Conservation (phyloP, 1,140 invertebrate species). For the Plodia interpunctella region DNA sequence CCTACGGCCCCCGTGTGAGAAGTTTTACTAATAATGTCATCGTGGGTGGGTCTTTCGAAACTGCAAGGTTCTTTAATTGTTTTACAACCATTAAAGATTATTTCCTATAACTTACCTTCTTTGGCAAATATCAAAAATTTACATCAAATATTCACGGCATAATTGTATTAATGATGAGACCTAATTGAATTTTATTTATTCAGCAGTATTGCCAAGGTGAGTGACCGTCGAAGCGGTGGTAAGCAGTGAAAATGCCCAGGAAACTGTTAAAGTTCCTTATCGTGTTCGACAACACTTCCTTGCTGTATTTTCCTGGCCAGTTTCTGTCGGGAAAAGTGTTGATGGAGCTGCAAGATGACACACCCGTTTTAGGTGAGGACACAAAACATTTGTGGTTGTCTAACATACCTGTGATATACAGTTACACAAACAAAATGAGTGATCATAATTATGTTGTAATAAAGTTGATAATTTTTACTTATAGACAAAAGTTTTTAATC, state of each 20-base stretch:
- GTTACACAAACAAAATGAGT: no score
- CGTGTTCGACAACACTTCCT: constrained; percentile 94
- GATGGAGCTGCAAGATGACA: constrained; percentile 95
- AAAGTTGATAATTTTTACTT: no score
- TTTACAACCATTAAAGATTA: background rate
- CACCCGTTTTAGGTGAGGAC: constrained; percentile 85
- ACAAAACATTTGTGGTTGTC: no score
- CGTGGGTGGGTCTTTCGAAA: constrained; percentile 45
- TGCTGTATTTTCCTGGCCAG: constrained; percentile 94
- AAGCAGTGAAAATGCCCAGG: constrained; percentile 82
- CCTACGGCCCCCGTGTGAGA: constrained; percentile 32
- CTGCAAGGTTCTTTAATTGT: constrained; percentile 26
- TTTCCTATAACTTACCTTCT: background rate
- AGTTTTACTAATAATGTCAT: constrained; percentile 46
- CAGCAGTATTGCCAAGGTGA: background rate
- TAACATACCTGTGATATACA: no score
- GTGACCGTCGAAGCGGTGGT: background rate
- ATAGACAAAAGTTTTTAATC: no score
- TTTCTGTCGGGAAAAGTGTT: constrained; percentile 94
- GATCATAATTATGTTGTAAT: no score
- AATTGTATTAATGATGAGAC: background rate
- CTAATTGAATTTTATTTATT: background rate
- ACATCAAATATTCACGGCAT: no score
- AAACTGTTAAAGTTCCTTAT: constrained; percentile 96
- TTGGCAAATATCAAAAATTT: background rate